Evolutionary conservation across 2,797 vertebrate species (phyloP).

Genomic region (Macropus fuliginosus): DNA sequence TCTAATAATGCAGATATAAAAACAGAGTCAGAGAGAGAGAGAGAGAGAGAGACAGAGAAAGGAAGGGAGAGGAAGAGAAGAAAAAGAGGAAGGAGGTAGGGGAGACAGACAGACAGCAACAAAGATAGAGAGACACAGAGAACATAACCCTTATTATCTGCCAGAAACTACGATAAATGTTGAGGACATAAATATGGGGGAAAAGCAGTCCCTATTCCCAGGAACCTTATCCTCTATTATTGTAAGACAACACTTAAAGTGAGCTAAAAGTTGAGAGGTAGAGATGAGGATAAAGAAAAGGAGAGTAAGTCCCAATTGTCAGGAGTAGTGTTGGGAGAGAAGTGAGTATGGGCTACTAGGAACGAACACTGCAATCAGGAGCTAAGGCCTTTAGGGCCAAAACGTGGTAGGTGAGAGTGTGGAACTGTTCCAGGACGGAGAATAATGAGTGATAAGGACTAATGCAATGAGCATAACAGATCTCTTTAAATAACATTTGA

Average conservation of each 20-base stretch:
- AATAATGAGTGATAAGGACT: not conserved
- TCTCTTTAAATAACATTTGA: too few species aligned
- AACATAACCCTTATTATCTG: not conserved
- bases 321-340: not conserved
- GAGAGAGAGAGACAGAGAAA: too few species aligned
- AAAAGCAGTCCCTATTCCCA: accelerated
- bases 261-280: not conserved
- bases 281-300: not conserved
- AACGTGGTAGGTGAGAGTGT: not conserved
- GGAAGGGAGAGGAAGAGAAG: not conserved
- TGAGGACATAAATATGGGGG: not conserved
- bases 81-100: not conserved
- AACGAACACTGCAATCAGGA: not conserved
- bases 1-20: too few species aligned
- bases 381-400: not conserved
- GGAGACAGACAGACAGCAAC: not conserved
- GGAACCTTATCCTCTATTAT: not conserved
- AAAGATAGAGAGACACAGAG: not conserved
- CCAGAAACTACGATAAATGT: too few species aligned
- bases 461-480: too few species aligned
- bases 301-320: not conserved
- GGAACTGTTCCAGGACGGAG: not conserved
- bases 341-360: not conserved
- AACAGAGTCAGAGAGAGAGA: too few species aligned
- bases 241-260: not conserved